Evolutionary conservation across 2,113 vertebrate species (phyloP).

Genomic region (Raja brachyura): DNA sequence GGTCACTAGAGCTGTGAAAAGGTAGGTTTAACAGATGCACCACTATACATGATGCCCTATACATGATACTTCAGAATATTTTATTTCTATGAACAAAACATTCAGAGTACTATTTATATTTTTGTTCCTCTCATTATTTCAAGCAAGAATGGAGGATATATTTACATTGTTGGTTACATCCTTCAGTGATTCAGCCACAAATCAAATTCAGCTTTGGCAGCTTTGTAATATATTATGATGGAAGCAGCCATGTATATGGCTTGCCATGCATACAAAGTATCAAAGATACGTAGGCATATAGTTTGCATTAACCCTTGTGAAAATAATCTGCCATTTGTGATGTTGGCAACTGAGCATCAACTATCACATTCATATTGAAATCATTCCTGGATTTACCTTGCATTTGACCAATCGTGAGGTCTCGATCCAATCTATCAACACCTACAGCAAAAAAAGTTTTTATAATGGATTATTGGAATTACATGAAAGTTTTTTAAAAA

Average conservation of each 20-base stretch:
- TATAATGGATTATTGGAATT: neutral
- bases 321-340: neutral
- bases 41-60: too few relatives aligned
- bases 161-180: neutral
- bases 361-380: neutral
- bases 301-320: neutral
- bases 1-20: too few relatives aligned
- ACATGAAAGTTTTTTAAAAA: neutral
- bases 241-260: neutral
- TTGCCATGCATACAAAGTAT: neutral
- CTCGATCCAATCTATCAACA: conserved; percentile 95
- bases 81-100: neutral
- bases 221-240: neutral
- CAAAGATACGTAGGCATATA: neutral
- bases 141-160: neutral
- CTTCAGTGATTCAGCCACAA: neutral
- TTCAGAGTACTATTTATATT: neutral
- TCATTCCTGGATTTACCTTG: conserved; percentile 68
- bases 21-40: too few relatives aligned
- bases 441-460: conserved; percentile 59
- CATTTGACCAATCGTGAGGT: conserved; percentile 98
- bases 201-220: neutral
- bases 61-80: neutral
- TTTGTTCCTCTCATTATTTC: neutral
- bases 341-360: neutral